Percentiles rank a stretch among this genome's conserved stretches.
These are phyloP conservation scores for Octopus sinensis DNA, from an alignment of 1,140 invertebrate species.

Conservation along the genomic window DNA sequence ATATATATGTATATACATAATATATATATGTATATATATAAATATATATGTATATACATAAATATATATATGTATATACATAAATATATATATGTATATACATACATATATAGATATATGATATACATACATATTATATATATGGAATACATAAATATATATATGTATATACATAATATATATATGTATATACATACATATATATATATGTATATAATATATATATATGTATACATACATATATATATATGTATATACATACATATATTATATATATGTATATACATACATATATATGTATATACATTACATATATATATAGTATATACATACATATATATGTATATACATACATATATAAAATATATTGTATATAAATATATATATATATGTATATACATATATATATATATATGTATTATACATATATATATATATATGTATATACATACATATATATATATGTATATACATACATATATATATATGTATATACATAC, in stretches of 20 bases:
- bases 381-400: background rate
- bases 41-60: background rate
- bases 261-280: too few relatives aligned
- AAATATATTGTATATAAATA: background rate
- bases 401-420: background rate
- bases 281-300: too few relatives aligned
- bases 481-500: background rate
- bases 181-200: background rate
- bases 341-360: background rate
- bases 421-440: background rate
- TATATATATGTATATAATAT: too few relatives aligned
- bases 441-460: background rate
- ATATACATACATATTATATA: background rate
- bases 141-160: background rate
- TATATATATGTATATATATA: background rate
- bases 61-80: background rate
- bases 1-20: too few relatives aligned
- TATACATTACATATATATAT: too few relatives aligned
- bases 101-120: background rate
- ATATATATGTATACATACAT: too few relatives aligned
- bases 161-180: background rate
- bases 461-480: background rate
- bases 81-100: background rate
- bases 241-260: too few relatives aligned
- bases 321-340: too few relatives aligned